Evolutionary conservation across 2,113 vertebrate species (phyloP).

Genomic region (Murina feae): DNA sequence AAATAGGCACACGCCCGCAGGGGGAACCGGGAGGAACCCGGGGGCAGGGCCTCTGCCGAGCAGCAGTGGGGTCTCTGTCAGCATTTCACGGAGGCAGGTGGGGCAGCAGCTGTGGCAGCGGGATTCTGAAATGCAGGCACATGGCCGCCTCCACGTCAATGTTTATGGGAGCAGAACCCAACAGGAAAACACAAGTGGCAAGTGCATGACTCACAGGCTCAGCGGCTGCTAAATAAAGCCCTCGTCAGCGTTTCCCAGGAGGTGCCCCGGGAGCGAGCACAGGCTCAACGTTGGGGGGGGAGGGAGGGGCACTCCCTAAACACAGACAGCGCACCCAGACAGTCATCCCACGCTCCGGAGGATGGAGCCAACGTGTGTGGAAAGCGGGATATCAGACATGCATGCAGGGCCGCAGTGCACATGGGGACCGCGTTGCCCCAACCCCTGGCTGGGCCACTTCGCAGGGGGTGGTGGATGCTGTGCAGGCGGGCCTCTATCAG

Average conservation of each 20-base stretch:
- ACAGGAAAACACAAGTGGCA: conserved; percentile 46
- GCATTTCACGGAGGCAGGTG: too few relatives aligned
- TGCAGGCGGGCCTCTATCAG: neutral
- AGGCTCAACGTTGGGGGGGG: neutral
- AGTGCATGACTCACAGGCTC: conserved; percentile 56
- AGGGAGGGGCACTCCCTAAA: neutral
- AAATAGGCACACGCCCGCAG: neutral
- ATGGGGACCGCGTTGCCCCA: accelerated
- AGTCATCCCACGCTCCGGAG: neutral
- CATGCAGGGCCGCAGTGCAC: accelerated
- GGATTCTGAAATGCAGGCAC: neutral
- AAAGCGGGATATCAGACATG: accelerated
- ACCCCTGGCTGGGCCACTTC: neutral
- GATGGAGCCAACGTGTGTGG: neutral
- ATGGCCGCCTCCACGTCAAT: conserved; percentile 56
- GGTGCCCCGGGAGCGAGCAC: neutral
- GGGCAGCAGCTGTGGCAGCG: neutral
- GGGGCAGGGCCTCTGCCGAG: too few relatives aligned
- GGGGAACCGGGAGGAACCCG: too few relatives aligned
- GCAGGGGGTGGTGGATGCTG: neutral
- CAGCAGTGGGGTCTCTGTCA: too few relatives aligned
- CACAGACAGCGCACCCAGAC: neutral
- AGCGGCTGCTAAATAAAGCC: conserved; percentile 66
- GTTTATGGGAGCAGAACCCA: conserved; percentile 43
- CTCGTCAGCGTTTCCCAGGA: conserved; percentile 65